Percentiles rank a stretch among this genome's conserved stretches.
Evolutionary conservation across 2,888 invertebrate genomes (phyloP).

Genomic region (Sympetrum striolatum): DNA sequence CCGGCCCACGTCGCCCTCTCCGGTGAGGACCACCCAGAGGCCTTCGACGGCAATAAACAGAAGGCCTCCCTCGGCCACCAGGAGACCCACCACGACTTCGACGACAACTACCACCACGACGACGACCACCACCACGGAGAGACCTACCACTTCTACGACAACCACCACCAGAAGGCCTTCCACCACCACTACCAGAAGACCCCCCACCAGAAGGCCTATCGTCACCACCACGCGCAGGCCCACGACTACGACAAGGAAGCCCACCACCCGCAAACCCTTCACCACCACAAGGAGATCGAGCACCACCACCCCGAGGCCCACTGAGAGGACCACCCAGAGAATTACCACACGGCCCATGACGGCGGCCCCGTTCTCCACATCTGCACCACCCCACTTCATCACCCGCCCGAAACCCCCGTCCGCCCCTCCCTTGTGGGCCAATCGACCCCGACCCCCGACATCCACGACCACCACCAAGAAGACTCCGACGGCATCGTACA

Average conservation of each 20-base stretch:
- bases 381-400: constrained; percentile 38
- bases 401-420: constrained; percentile 21
- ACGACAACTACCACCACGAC: constrained; percentile 53
- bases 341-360: constrained; percentile 54
- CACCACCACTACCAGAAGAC: constrained; percentile 53
- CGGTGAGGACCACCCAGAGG: constrained; percentile 34
- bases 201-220: constrained; percentile 58
- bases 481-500: constrained; percentile 49
- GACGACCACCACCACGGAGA: constrained; percentile 61
- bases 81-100: constrained; percentile 52
- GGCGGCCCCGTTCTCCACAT: constrained; percentile 51
- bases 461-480: constrained; percentile 54
- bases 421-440: constrained; percentile 3
- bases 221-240: constrained; percentile 58
- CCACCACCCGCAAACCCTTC: constrained; percentile 50
- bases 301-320: constrained; percentile 46
- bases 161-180: constrained; percentile 53
- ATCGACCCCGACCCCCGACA: neutral
- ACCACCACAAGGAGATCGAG: constrained; percentile 47
- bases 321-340: constrained; percentile 51
- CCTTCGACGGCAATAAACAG: constrained; percentile 33
- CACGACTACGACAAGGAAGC: constrained; percentile 55
- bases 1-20: neutral
- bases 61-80: constrained; percentile 14
- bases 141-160: constrained; percentile 57